Conservation (phyloP, 1,140 invertebrate genomes). For the Argopecten irradians region DNA sequence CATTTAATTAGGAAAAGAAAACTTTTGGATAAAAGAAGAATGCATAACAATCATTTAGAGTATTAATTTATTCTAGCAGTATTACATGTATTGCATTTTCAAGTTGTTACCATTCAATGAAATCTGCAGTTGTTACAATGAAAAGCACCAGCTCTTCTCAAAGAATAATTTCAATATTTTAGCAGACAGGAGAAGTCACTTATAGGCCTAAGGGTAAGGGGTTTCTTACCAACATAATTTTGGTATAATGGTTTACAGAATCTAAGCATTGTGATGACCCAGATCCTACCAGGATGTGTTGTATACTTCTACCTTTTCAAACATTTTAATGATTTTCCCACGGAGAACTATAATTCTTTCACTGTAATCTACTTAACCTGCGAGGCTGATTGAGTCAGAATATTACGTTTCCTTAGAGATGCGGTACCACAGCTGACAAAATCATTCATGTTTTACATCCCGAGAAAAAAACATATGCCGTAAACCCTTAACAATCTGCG, state of each 20-base stretch:
- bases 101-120: no score
- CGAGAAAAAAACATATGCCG: not conserved
- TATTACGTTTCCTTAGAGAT: not conserved
- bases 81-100: no score
- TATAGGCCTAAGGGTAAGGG: no score
- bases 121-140: no score
- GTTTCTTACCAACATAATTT: no score
- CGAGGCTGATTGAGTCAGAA: not conserved
- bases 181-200: no score
- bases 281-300: not conserved
- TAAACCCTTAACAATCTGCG: not conserved
- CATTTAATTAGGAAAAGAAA: no score
- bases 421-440: not conserved
- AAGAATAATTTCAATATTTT: no score
- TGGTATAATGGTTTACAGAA: not conserved
- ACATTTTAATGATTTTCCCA: slow-evolving; percentile 3
- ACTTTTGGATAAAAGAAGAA: no score
- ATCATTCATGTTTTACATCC: not conserved
- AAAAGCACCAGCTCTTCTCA: no score
- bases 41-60: no score
- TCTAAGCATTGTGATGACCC: not conserved
- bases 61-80: no score
- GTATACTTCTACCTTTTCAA: not conserved
- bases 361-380: slow-evolving; percentile 21
- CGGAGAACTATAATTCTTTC: slow-evolving; percentile 9